Evolutionary conservation across 2,113 vertebrate species (phyloP).

Genomic region (Odocoileus hemionus): DNA sequence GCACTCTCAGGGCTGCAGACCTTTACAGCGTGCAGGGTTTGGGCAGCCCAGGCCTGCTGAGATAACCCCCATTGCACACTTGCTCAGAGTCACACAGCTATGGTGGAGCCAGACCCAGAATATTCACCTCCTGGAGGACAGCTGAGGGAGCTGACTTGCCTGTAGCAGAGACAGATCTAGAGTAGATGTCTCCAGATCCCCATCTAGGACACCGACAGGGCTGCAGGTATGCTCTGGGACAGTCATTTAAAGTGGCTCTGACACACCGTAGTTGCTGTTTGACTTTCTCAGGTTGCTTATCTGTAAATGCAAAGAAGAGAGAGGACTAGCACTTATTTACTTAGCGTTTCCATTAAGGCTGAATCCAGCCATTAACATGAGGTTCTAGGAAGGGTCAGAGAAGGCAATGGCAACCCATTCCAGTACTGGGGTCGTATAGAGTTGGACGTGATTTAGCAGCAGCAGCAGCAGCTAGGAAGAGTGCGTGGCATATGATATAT

Average conservation of each 20-base stretch:
- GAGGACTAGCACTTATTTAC: background rate
- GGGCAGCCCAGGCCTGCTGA: background rate
- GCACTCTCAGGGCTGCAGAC: background rate
- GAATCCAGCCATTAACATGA: background rate
- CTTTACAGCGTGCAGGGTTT: background rate
- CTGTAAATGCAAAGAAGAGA: background rate
- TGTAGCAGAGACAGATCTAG: background rate
- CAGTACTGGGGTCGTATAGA: background rate
- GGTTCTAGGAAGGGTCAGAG: background rate
- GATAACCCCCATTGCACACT: background rate
- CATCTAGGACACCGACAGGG: rapidly evolving
- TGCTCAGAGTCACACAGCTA: background rate
- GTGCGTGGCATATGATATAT: background rate
- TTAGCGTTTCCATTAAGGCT: background rate
- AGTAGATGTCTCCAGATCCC: background rate
- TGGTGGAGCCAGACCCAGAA: background rate
- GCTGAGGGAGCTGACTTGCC: rapidly evolving
- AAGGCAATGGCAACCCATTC: background rate
- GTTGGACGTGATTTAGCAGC: background rate
- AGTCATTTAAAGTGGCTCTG: background rate
- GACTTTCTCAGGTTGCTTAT: background rate
- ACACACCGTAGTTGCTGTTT: background rate
- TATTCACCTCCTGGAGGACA: background rate
- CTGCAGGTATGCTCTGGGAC: background rate
- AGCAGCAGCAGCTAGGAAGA: background rate